phyloP scores from a whole-genome alignment of 2,113 vertebrate species.

The Gobiocypris rarus region DNA sequence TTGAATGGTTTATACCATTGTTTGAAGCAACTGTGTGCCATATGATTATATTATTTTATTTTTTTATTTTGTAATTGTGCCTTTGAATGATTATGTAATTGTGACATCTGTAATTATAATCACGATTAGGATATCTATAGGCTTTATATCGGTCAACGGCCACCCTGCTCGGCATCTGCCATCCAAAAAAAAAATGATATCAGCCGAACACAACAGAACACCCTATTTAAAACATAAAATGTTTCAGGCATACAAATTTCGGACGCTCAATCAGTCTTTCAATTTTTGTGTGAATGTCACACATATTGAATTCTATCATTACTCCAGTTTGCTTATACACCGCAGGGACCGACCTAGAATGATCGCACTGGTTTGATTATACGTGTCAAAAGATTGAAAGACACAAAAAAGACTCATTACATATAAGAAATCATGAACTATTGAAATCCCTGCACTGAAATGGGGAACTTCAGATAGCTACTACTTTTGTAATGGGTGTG shows the following conservation, averaged over 20 bases:
- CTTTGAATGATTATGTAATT: too few species aligned
- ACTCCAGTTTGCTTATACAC: neutral
- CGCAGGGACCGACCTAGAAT: neutral
- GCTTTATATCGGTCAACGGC: too few species aligned
- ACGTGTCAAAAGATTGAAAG: neutral
- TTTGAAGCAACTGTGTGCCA: too few species aligned
- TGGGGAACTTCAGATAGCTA: neutral
- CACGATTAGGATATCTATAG: too few species aligned
- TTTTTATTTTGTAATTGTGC: too few species aligned
- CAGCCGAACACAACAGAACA: too few species aligned
- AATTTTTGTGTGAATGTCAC: neutral
- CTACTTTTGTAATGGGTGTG: conserved; percentile 7
- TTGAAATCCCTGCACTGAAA: neutral
- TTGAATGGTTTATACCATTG: too few species aligned
- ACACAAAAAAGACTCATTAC: neutral
- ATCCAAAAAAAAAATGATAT: too few species aligned
- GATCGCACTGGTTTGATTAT: neutral
- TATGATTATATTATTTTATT: too few species aligned
- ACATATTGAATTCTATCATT: neutral
- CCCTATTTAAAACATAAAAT: neutral
- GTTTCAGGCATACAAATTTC: neutral
- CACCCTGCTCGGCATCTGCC: too few species aligned
- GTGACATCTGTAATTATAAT: too few species aligned
- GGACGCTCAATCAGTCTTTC: neutral
- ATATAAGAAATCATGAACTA: neutral